Evolutionary conservation across 1,140 invertebrate genomes (phyloP).

Genomic region (Tetramorium parvispinum): DNA sequence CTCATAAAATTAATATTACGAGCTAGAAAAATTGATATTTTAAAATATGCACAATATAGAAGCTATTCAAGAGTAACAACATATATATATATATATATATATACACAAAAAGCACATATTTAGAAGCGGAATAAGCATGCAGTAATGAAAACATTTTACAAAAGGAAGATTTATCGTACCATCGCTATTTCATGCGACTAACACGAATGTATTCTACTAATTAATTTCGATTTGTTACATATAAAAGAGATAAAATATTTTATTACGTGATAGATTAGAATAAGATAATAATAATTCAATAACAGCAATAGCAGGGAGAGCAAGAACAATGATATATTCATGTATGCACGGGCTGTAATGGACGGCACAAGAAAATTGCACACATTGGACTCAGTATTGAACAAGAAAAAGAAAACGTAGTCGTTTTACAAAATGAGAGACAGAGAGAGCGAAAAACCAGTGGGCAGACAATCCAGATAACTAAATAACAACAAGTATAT

Average conservation of each 20-base stretch:
- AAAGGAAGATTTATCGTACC: not conserved
- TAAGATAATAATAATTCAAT: slow-evolving; percentile 3
- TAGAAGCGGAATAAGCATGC: slow-evolving; percentile 13
- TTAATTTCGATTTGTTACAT: not conserved
- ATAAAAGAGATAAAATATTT: not conserved
- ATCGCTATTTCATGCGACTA: slow-evolving; percentile 6
- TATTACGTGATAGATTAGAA: not conserved
- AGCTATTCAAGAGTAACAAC: not conserved
- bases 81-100: slow-evolving; percentile 1
- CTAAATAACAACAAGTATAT: slow-evolving; percentile 39
- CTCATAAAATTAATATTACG: not conserved
- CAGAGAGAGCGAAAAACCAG: slow-evolving; percentile 38
- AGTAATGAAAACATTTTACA: not conserved
- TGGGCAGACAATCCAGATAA: slow-evolving; percentile 65
- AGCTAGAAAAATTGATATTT: not conserved
- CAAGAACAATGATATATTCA: slow-evolving; percentile 9
- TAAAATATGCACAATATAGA: not conserved
- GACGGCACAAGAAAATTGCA: slow-evolving; percentile 43
- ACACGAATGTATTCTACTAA: not conserved
- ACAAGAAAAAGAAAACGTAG: not conserved
- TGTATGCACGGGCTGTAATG: not conserved
- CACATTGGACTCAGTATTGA: slow-evolving; percentile 22
- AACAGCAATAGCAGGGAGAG: not conserved
- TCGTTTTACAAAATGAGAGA: slow-evolving; percentile 34
- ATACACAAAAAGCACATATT: not conserved